Conservation (phyloP, 2,888 invertebrate genomes). For the Brachylomia viminalis region DNA sequence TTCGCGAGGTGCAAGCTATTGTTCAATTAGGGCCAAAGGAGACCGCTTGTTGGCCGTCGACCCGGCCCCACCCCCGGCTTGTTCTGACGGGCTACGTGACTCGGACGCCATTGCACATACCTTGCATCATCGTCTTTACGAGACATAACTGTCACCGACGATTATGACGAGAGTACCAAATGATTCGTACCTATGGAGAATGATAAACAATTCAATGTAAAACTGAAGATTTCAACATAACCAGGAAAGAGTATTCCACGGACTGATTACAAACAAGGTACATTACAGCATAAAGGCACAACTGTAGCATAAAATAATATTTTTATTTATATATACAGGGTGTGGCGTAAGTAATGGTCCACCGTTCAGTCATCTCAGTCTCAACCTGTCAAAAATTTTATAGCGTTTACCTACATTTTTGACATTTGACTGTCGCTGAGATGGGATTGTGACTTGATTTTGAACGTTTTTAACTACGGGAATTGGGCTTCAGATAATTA, state of each 20-base stretch:
- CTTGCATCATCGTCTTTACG: constrained; percentile 76
- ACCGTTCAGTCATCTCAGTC: too few species aligned
- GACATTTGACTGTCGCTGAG: too few species aligned
- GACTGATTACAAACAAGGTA: constrained; percentile 35
- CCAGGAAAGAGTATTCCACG: constrained; percentile 42
- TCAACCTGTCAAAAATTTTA: too few species aligned
- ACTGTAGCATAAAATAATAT: constrained; percentile 9
- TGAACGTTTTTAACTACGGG: too few species aligned
- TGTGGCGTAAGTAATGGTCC: too few species aligned
- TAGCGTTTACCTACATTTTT: too few species aligned
- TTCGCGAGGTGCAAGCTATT: constrained; percentile 77
- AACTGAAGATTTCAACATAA: constrained; percentile 28
- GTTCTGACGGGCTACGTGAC: constrained; percentile 82
- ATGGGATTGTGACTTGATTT: too few species aligned
- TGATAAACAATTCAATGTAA: constrained; percentile 1
- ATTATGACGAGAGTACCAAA: constrained; percentile 36
- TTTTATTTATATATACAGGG: constrained; percentile 25
- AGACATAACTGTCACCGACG: constrained; percentile 47
- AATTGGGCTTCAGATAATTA: too few species aligned
- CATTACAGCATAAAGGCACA: too few species aligned
- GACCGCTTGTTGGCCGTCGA: constrained; percentile 75
- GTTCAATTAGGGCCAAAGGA: constrained; percentile 82
- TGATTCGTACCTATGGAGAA: neutral
- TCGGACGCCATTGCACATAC: constrained; percentile 75
- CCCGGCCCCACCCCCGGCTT: constrained; percentile 77